Percentiles rank a stretch among this genome's conserved stretches.
Evolutionary conservation across 2,797 vertebrate species (phyloP).

Genomic region (Enteromius unitaeniatus): DNA sequence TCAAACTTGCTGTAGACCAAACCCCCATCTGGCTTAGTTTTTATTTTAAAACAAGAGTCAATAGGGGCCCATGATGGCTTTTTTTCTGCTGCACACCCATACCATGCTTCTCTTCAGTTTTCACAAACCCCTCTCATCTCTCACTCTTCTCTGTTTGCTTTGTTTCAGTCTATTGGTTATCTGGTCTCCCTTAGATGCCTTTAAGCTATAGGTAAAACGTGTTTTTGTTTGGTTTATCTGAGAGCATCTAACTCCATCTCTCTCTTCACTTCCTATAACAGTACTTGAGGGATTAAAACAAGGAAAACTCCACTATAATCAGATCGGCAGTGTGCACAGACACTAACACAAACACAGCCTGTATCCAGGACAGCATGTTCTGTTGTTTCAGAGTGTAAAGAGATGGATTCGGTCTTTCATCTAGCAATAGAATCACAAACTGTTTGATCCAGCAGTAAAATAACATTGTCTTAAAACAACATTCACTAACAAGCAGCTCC

Average conservation of each 20-base stretch:
- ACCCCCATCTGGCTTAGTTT: neutral
- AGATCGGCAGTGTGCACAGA: slow-evolving; percentile 45
- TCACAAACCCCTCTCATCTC: neutral
- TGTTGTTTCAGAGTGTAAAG: slow-evolving; percentile 47
- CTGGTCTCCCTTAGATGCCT: neutral
- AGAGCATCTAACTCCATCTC: slow-evolving; percentile 10
- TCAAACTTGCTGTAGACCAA: neutral
- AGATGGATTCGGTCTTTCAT: slow-evolving; percentile 42
- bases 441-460: slow-evolving; percentile 54
- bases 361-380: slow-evolving; percentile 55
- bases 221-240: neutral
- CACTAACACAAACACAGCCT: slow-evolving; percentile 54
- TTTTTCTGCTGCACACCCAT: neutral
- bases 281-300: slow-evolving; percentile 45
- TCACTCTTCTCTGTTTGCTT: slow-evolving; percentile 8
- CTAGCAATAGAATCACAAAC: slow-evolving; percentile 10
- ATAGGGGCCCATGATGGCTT: neutral
- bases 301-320: slow-evolving; percentile 43
- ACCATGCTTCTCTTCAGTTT: neutral
- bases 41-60: neutral
- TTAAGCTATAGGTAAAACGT: neutral
- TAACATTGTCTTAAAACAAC: slow-evolving; percentile 52
- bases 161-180: neutral
- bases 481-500: slow-evolving; percentile 19
- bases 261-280: slow-evolving; percentile 8